Evolutionary conservation across 2,888 invertebrate genomes (phyloP).

Genomic region (Caenorhabditis virilis): DNA sequence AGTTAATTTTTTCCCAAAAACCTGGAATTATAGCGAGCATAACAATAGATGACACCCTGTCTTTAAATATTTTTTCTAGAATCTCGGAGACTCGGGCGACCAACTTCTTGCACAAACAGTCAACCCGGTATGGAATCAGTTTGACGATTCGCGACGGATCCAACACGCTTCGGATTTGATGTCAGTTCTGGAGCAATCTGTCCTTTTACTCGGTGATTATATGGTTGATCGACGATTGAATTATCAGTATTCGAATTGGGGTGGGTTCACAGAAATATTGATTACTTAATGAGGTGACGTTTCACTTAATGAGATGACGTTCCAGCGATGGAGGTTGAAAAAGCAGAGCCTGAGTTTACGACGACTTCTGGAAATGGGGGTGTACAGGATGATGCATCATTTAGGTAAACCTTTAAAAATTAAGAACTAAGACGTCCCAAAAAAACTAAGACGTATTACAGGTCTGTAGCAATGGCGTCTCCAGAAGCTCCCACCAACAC

Average conservation of each 20-base stretch:
- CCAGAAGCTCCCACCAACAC: conserved; percentile 13
- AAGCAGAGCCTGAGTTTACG: conserved; percentile 28
- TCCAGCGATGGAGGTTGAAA: conserved; percentile 50
- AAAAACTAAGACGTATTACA: too few species aligned
- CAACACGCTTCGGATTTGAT: conserved; percentile 50
- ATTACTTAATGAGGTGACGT: too few species aligned
- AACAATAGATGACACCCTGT: too few species aligned
- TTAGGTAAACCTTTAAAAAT: too few species aligned
- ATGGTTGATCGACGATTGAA: conserved; percentile 34
- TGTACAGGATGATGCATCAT: conserved; percentile 26
- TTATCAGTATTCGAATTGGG: conserved; percentile 44
- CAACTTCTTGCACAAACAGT: conserved; percentile 43
- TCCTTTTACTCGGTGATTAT: conserved; percentile 51
- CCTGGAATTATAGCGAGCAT: too few species aligned
- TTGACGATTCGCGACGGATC: conserved; percentile 33
- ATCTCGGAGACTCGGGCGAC: conserved; percentile 57
- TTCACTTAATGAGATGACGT: background rate
- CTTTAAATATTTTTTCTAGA: too few species aligned
- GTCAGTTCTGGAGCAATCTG: conserved; percentile 53
- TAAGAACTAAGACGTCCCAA: too few species aligned
- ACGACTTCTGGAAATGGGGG: conserved; percentile 2
- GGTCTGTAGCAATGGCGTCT: background rate
- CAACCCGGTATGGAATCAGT: conserved; percentile 48
- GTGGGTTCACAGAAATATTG: too few species aligned
- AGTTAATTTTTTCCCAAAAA: too few species aligned